Base-by-base conservation (phyloP, 1,140 invertebrate genomes). In the Asbolus verrucosus region DNA sequence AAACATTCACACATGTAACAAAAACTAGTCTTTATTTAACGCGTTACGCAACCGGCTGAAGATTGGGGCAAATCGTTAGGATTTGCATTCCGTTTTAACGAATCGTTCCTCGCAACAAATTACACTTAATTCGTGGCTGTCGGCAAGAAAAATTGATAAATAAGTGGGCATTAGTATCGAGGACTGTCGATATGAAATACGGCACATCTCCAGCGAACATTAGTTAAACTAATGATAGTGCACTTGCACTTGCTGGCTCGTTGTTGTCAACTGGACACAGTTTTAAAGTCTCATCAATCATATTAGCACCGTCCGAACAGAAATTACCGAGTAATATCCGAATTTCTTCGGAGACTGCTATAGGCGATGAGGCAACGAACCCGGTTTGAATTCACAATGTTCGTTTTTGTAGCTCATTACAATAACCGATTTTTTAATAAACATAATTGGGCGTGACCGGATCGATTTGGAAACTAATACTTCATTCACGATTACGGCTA, bases 391-490 rank as follows among this genome's bases (percentile, higher is more conserved):
- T 30, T 30, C 9, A 5, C 41, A 3, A 1, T 38, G 11, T 38
- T 38, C 33, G 33, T 38, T 38, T 13, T 6, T 6, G 33, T 38
- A 38, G 11, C 46, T 54, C 46, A 54, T 54, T 54, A 54, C 46
- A 54, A 54, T 54, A 54, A 54, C 46, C 46, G 46, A 54, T 54
- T 54, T 46, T 54, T 54, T 54, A 54, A 54, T 54, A 54, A 54
- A 14, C 46, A 54, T 54, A 54, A 54, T 54, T 54, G 46, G 46
- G 46, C 46, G 46, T 54, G 46, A 54, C 46, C 11, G 6, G 19
- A 27, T 13, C 43, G 18, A 9, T 21, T 50, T 50, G 15, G 43
- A 19, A 50, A 50, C 46, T 54, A 54, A 54, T 54, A 24, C 46
- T 54, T 54, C 11, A 54, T 54, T 27, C 46, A 54, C 46, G 46